Evolutionary conservation across 2,797 vertebrate genomes (phyloP), one percentile per base, ranked within the genome.

Genomic region (Characodon lateralis): DNA sequence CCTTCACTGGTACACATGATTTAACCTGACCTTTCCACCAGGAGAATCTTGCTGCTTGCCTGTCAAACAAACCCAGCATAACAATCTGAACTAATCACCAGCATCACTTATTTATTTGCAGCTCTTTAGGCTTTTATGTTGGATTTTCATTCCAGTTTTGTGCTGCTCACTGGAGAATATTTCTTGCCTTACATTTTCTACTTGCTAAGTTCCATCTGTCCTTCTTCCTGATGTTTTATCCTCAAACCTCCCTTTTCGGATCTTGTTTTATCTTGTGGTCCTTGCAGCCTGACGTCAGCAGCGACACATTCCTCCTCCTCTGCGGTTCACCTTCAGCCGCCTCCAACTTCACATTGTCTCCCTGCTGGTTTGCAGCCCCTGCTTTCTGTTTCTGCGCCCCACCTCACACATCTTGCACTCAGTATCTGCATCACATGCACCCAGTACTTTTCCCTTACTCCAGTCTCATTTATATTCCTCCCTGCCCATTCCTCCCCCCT

Each of bases 401-500:
- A 70, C 59, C 85, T 39, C 83, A 85, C 85, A 82, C 87, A 90
- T 90, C 91, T 79, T 89, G 91, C 92, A 94, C 85, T 68, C 39
- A 24, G 61, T 63, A 68, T 68, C 65, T 43, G 65, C 91, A 72
- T 71, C 79, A 80, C 89, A 91, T 83, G 83, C 83, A 35, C 81
- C 88, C 93, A 93, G 95, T 95, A 95, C 92, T 94, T 95, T 95
- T 95, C 94, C 93, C 93, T 90, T 87, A 80, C 90, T 90, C 87
- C 75, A 53, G 70, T 88, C 91, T 94, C 90, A 92, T 93, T 93
- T 91, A 88, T 92, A 91, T 93, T 92, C 92, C 87, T 73, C 91
- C 87, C 80, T 86, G 85, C 87, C 87, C 63, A 50, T 83, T 86
- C 61, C 22, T 61, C 50, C 78, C 59, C 73, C 81, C 71, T 68